phyloP scores from a whole-genome alignment of 2,113 vertebrate species.

The Forbesichthys papilliferus region DNA sequence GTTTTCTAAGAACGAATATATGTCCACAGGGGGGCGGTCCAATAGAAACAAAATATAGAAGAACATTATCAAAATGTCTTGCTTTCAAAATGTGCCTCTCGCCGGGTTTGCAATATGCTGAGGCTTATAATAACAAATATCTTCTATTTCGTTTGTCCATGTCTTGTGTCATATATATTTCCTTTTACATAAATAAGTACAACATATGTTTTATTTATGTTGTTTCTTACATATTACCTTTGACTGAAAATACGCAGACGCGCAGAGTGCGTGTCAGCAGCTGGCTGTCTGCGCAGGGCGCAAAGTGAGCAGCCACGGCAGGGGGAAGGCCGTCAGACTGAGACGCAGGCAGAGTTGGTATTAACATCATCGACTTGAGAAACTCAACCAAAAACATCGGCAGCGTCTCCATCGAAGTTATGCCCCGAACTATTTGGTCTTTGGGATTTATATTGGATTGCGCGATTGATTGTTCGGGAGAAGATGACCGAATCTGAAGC shows the following conservation, averaged over 20 bases:
- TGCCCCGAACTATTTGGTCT: conserved; percentile 40
- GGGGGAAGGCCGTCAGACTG: conserved; percentile 23
- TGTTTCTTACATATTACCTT: conserved; percentile 2
- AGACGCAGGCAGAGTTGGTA: conserved; percentile 44
- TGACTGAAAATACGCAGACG: conserved; percentile 51
- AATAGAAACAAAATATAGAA: conserved; percentile 11
- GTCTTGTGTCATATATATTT: background rate
- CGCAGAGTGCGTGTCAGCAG: conserved; percentile 48
- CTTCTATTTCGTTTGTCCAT: background rate
- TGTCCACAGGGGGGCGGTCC: conserved; percentile 53
- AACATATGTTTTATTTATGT: background rate
- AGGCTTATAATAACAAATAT: too few relatives aligned
- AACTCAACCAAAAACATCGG: conserved; percentile 46
- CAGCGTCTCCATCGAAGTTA: conserved; percentile 29
- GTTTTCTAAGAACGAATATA: background rate
- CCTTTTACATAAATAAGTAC: conserved; percentile 7
- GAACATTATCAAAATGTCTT: background rate
- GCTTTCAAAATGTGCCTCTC: too few relatives aligned
- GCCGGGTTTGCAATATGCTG: too few relatives aligned
- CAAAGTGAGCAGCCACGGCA: conserved; percentile 20
- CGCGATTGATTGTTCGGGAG: conserved; percentile 28
- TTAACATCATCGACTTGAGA: conserved; percentile 65
- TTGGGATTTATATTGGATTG: conserved; percentile 40
- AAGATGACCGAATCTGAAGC: conserved; percentile 62
- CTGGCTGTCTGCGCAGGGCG: conserved; percentile 32